These are phyloP conservation scores for Hirtodrosophila alboralis DNA, from an alignment of 2,888 invertebrate species.

Conservation along the genomic window DNA sequence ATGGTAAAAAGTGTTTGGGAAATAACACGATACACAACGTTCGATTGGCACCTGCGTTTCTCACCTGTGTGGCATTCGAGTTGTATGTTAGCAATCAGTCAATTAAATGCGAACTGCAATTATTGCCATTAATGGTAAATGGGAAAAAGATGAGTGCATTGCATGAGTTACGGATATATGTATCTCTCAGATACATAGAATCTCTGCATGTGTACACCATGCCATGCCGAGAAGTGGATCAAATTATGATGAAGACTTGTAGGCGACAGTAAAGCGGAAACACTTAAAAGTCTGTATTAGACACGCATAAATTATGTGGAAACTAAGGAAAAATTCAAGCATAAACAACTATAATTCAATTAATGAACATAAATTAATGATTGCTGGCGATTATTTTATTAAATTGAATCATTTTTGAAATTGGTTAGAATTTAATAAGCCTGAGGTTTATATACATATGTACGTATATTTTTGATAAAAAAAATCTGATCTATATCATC, in stretches of 20 bases:
- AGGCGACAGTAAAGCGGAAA: conserved; percentile 16
- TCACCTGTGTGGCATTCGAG: conserved; percentile 33
- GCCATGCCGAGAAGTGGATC: conserved; percentile 10
- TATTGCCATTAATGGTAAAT: conserved; percentile 64
- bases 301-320: conserved; percentile 3
- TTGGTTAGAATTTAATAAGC: too few relatives aligned
- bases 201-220: not conserved
- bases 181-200: not conserved
- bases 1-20: conserved; percentile 1
- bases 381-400: too few relatives aligned
- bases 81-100: conserved; percentile 72
- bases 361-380: too few relatives aligned
- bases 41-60: conserved; percentile 56
- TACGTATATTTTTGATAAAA: too few relatives aligned
- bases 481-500: too few relatives aligned
- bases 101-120: conserved; percentile 67
- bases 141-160: conserved; percentile 49
- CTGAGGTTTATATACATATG: too few relatives aligned
- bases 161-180: conserved; percentile 35
- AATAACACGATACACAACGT: conserved; percentile 1
- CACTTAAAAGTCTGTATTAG: conserved; percentile 17
- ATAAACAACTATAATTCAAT: too few relatives aligned
- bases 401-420: too few relatives aligned
- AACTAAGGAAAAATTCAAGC: too few relatives aligned
- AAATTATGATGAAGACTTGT: conserved; percentile 5